These are phyloP conservation scores for Myiotriccus ornatus DNA, from an alignment of 2,797 vertebrate species.

Conservation along the genomic window DNA sequence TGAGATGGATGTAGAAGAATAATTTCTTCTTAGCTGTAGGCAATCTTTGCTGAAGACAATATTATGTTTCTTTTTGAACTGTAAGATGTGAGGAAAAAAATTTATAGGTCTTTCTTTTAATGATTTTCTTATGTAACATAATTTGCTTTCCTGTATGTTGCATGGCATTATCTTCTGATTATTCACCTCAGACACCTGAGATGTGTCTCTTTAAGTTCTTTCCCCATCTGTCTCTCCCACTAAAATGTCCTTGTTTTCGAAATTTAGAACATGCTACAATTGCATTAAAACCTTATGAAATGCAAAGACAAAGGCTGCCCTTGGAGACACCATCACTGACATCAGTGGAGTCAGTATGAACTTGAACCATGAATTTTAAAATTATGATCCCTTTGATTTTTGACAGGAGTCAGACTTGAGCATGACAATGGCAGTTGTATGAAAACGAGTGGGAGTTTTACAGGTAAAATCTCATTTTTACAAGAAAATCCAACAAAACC, in stretches of 20 bases:
- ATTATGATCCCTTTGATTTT: neutral
- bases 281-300: neutral
- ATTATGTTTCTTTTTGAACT: neutral
- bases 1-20: neutral
- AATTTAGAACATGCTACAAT: neutral
- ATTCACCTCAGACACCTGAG: neutral
- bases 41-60: neutral
- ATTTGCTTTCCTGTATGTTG: neutral
- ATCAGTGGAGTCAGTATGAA: neutral
- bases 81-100: neutral
- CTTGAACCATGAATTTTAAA: neutral
- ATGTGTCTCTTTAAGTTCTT: neutral
- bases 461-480: neutral
- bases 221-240: neutral
- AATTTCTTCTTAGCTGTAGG: neutral
- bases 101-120: neutral
- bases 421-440: neutral
- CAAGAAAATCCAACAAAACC: neutral
- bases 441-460: neutral
- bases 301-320: neutral
- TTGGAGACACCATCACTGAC: neutral
- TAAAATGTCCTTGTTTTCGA: neutral
- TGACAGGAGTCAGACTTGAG: neutral
- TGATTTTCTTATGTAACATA: neutral
- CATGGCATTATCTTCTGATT: neutral